Evolutionary conservation across 2,888 invertebrate species (phyloP).

Genomic region (Gasteruption jaculator): DNA sequence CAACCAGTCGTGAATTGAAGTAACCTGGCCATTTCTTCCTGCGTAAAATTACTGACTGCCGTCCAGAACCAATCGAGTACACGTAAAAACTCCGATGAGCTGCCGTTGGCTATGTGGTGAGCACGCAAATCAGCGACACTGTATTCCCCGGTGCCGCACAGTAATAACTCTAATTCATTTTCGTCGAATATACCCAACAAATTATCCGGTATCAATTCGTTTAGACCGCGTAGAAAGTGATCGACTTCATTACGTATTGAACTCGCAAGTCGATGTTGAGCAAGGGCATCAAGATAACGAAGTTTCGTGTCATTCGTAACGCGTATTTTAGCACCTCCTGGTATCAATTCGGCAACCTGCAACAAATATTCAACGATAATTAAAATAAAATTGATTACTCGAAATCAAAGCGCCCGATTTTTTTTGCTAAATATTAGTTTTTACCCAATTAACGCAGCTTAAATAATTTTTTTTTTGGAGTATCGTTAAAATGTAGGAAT

Average conservation of each 20-base stretch:
- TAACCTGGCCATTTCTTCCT: constrained; percentile 88
- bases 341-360: constrained; percentile 71
- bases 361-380: constrained; percentile 15
- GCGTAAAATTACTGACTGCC: constrained; percentile 81
- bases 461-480: no score
- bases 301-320: constrained; percentile 74
- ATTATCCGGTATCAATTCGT: constrained; percentile 88
- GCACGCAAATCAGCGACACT: constrained; percentile 85
- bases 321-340: constrained; percentile 72
- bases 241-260: constrained; percentile 80
- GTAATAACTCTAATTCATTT: constrained; percentile 87
- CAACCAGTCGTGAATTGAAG: constrained; percentile 92
- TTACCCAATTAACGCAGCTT: no score
- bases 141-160: constrained; percentile 92
- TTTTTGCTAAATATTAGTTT: no score
- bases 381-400: neutral
- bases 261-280: constrained; percentile 81
- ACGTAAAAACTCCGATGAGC: constrained; percentile 76
- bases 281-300: constrained; percentile 82
- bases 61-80: constrained; percentile 90
- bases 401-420: no score
- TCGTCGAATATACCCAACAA: constrained; percentile 93
- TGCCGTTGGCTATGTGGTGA: constrained; percentile 81
- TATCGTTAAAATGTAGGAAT: no score
- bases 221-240: constrained; percentile 84